Evolutionary conservation across 2,797 vertebrate species (phyloP).

Genomic region (Acanthurus lineatus): DNA sequence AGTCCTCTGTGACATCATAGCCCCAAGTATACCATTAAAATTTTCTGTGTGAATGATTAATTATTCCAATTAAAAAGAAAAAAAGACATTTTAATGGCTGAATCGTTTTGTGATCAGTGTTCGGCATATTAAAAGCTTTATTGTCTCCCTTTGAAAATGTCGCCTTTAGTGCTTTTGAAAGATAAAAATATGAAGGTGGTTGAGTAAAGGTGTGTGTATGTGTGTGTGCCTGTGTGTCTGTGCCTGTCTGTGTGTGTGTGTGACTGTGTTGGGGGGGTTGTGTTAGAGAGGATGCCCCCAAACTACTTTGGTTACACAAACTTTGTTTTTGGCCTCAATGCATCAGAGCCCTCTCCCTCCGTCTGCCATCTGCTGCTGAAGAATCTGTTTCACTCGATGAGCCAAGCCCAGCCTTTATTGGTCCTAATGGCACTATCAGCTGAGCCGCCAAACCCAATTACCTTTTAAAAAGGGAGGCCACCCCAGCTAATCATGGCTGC

Average conservation of each 20-base stretch:
- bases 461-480: slow-evolving; percentile 91
- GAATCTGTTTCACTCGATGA: slow-evolving; percentile 90
- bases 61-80: slow-evolving; percentile 45
- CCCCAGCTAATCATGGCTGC: slow-evolving; percentile 90
- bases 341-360: slow-evolving; percentile 84
- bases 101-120: slow-evolving; percentile 55
- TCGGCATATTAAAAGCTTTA: slow-evolving; percentile 57
- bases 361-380: slow-evolving; percentile 89
- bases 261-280: background rate
- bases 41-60: slow-evolving; percentile 56
- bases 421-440: slow-evolving; percentile 91
- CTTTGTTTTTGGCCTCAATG: slow-evolving; percentile 86
- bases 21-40: slow-evolving; percentile 47
- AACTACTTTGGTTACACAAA: slow-evolving; percentile 89
- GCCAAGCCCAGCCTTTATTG: slow-evolving; percentile 91
- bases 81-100: slow-evolving; percentile 36
- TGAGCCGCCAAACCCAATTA: slow-evolving; percentile 92
- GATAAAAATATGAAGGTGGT: slow-evolving; percentile 31
- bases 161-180: slow-evolving; percentile 4
- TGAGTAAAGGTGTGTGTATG: background rate
- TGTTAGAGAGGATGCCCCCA: slow-evolving; percentile 65
- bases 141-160: slow-evolving; percentile 39
- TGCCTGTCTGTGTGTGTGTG: no score
- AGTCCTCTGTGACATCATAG: slow-evolving; percentile 18
- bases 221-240: no score